Base-by-base conservation (phyloP, 1,140 invertebrate species). In the Leptinotarsa undecemlineata region DNA sequence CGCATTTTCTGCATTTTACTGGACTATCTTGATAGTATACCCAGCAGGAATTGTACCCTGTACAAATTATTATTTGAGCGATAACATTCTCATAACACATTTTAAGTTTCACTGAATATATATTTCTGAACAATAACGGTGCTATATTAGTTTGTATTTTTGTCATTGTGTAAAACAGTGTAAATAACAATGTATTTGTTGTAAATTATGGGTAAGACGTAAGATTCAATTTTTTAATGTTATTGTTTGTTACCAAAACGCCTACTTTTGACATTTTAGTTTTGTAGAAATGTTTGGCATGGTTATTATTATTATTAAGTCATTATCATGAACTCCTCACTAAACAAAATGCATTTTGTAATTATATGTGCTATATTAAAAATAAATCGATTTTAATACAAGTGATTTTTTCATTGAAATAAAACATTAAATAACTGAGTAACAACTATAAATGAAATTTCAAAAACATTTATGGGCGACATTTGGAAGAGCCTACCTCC, bases 161-260 rank as follows among this genome's bases (percentile, higher is more conserved):
- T 67, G 51, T 51, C 67, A 19, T 15, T 71, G n/a, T 74, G 62
- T 71, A 71, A 77, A 74, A 74, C 62, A 21, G 60, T 77, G 76
- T 78, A 78, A 73, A 78, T 78, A 78, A 76, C 77, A 70, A 61
- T 64, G 66, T 74, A 69, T 76, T 19, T 75, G 57, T 69, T 78
- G 74, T 77, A 76, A 74, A 75, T 76, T 76, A 57, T 70, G 75
- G 75, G 23, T 76, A 73, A 60, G 64, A 42, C 33, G 8, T 68
- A 71, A 20, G 21, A 66, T 75, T 42, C 61, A 70, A 14, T 48
- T 74, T 71, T 77, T 20, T 20, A 72, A 74, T 68, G 33, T 48
- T 72, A 71, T 67, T 67, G 48, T 76, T 77, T 76, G 77, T 78
- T 78, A 78, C 77, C 77, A 74, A 78, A 76, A 64, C 63, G 33